These are phyloP conservation scores for Hemaris fuciformis DNA, from an alignment of 2,888 invertebrate species.

Conservation along the genomic window DNA sequence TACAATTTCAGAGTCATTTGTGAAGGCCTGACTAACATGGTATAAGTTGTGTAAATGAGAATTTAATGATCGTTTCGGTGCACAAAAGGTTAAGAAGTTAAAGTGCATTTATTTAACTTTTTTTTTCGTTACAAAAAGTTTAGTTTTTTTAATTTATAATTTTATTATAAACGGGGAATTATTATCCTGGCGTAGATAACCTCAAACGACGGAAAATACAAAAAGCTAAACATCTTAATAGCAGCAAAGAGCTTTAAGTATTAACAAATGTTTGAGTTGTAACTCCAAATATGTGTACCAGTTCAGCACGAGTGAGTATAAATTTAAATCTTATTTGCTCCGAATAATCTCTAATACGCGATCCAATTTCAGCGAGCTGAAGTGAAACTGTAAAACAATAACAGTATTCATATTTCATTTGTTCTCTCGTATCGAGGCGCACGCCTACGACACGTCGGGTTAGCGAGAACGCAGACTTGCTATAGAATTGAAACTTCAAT, in stretches of 20 bases:
- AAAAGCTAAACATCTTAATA: no score
- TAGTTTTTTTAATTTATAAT: no score
- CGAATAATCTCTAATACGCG: constrained; percentile 8
- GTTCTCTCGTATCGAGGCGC: constrained; percentile 44
- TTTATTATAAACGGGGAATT: no score
- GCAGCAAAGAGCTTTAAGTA: no score
- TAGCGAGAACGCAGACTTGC: not conserved
- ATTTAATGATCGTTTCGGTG: not conserved
- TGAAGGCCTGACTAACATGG: no score
- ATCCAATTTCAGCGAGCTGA: constrained; percentile 41
- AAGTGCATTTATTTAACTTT: no score
- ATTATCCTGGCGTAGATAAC: no score
- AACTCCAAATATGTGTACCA: not conserved
- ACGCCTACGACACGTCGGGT: constrained; percentile 16
- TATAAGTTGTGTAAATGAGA: not conserved
- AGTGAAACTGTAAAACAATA: constrained; percentile 55
- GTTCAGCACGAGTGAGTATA: not conserved
- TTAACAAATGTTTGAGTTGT: not conserved
- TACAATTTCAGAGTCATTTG: no score
- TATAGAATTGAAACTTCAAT: not conserved
- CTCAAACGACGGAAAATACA: no score
- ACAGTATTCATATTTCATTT: constrained; percentile 54
- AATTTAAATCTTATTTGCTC: not conserved
- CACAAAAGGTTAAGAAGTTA: not conserved
- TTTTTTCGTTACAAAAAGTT: no score